Evolutionary conservation across 2,797 vertebrate genomes (phyloP).

Genomic region (Myotis planiceps): DNA sequence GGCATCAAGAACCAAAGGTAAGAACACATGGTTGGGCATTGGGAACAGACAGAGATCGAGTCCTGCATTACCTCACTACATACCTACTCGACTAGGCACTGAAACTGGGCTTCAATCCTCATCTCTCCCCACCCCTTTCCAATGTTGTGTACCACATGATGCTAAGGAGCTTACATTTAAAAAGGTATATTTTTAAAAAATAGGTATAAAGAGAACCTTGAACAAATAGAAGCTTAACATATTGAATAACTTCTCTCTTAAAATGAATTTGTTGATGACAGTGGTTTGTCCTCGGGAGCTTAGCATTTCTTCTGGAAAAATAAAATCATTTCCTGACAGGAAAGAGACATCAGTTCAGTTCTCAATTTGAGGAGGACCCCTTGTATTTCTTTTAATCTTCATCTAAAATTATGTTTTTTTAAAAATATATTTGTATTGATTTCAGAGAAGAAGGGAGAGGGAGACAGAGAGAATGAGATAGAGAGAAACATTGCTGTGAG

Average conservation of each 20-base stretch:
- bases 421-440: neutral
- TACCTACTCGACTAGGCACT: neutral
- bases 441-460: neutral
- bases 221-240: neutral
- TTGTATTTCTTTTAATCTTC: neutral
- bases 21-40: neutral
- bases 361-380: neutral
- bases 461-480: neutral
- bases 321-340: conserved; percentile 60
- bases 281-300: conserved; percentile 71
- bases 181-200: neutral
- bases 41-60: neutral
- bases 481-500: neutral
- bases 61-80: neutral
- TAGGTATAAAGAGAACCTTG: neutral
- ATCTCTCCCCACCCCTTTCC: neutral
- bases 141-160: neutral
- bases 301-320: conserved; percentile 76
- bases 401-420: neutral
- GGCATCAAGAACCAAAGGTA: neutral
- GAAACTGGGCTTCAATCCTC: neutral
- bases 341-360: conserved; percentile 63
- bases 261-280: conserved; percentile 78
- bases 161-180: neutral
- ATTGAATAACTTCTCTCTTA: conserved; percentile 70